Percentiles rank a stretch among this genome's conserved stretches.
phyloP scores from a whole-genome alignment of 1,140 invertebrate species.

The Aplysia californica region DNA sequence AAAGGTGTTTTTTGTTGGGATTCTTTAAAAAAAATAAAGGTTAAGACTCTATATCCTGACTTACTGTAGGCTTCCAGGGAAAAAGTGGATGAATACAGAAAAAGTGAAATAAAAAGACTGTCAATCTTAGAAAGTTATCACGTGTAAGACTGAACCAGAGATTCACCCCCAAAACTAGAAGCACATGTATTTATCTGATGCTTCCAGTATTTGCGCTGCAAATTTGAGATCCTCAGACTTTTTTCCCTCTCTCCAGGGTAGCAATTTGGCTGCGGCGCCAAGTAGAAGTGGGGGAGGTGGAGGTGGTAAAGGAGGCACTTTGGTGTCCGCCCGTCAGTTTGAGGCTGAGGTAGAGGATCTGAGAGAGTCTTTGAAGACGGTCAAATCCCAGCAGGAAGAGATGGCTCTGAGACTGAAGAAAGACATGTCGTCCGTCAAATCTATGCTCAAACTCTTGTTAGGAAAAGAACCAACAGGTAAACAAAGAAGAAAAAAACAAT shows the following conservation, averaged over 20 bases:
- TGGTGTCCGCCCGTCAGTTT: not conserved
- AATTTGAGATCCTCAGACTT: too few species aligned
- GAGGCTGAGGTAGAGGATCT: not conserved
- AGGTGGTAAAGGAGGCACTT: not conserved
- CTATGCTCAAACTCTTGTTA: slow-evolving; percentile 3
- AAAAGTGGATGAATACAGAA: too few species aligned
- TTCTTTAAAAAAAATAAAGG: too few species aligned
- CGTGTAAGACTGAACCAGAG: not conserved
- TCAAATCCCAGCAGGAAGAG: not conserved
- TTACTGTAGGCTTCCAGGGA: too few species aligned
- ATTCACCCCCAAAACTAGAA: not conserved
- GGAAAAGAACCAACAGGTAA: not conserved
- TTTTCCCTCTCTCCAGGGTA: too few species aligned
- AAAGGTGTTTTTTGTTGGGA: too few species aligned
- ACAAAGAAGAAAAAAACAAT: too few species aligned
- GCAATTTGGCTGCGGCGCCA: too few species aligned
- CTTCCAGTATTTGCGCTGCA: not conserved
- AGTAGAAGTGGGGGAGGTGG: not conserved
- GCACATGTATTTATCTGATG: not conserved
- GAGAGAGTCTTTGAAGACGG: not conserved
- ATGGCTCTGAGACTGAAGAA: not conserved
- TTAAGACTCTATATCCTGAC: too few species aligned
- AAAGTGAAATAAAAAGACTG: too few species aligned
- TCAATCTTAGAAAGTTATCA: not conserved
- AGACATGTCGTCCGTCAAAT: slow-evolving; percentile 7